Conservation (phyloP, 2,113 vertebrate species). For the Pholis gunnellus region DNA sequence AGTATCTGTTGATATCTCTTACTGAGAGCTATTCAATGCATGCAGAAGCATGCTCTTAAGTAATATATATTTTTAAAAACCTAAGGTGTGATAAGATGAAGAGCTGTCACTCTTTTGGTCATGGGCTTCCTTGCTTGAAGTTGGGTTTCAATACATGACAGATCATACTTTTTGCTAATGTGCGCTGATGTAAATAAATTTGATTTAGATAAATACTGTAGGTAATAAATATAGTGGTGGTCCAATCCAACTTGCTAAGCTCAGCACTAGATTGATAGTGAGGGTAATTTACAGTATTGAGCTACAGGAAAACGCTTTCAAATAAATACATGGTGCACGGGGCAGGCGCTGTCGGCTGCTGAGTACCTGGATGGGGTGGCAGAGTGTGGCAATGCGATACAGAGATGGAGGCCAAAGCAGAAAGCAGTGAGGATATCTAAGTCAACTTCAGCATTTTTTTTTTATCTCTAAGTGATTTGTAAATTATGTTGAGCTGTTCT, state of each 20-base stretch:
- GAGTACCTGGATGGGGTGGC: background rate
- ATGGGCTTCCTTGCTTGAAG: constrained; percentile 13
- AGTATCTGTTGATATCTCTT: background rate
- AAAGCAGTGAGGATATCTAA: background rate
- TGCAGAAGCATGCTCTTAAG: background rate
- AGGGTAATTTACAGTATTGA: constrained; percentile 51
- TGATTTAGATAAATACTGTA: constrained; percentile 52
- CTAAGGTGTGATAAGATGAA: constrained; percentile 19
- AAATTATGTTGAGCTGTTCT: background rate
- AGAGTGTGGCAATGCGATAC: background rate
- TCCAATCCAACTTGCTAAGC: constrained; percentile 33
- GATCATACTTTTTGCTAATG: constrained; percentile 50
- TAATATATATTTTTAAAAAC: background rate
- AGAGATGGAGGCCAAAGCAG: background rate
- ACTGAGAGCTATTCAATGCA: background rate
- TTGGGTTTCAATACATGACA: constrained; percentile 19
- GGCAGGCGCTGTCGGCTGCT: constrained; percentile 29
- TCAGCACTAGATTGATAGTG: constrained; percentile 51
- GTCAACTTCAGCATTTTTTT: background rate
- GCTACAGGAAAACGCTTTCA: constrained; percentile 45
- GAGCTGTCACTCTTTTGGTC: constrained; percentile 34
- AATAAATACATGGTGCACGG: constrained; percentile 41
- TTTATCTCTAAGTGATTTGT: background rate
- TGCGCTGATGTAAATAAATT: constrained; percentile 49
- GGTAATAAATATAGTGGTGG: constrained; percentile 48